phyloP scores from a whole-genome alignment of 2,888 invertebrate genomes.

The Dicyrtomina minuta region DNA sequence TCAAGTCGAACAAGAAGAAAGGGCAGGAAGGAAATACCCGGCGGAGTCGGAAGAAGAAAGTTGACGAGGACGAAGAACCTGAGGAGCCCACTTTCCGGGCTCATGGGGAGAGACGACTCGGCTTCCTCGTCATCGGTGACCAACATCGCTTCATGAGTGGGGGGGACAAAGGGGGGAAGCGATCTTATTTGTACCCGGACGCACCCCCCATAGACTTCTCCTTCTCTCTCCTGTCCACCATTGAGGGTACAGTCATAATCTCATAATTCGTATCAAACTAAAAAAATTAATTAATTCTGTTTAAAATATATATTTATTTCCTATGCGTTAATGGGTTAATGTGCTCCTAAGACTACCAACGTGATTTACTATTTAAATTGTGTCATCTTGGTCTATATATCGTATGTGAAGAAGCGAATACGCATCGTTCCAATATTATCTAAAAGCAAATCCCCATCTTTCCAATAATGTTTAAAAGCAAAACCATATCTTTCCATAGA shows the following conservation, averaged over 20 bases:
- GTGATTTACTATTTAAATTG: too few species aligned
- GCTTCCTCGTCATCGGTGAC: constrained; percentile 47
- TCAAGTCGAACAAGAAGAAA: constrained; percentile 2
- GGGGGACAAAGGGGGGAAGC: not conserved
- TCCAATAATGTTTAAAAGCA: too few species aligned
- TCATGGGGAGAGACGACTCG: constrained; percentile 44
- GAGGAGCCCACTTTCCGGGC: constrained; percentile 12
- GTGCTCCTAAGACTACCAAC: too few species aligned
- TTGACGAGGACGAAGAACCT: constrained; percentile 8
- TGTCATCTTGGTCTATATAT: too few species aligned
- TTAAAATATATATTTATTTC: too few species aligned
- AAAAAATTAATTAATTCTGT: too few species aligned
- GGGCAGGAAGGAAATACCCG: not conserved
- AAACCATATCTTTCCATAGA: too few species aligned
- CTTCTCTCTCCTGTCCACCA: constrained; percentile 49
- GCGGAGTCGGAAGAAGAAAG: constrained; percentile 5
- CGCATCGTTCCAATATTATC: too few species aligned
- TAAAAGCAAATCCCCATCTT: too few species aligned
- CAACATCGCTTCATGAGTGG: constrained; percentile 42
- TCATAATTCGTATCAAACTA: too few species aligned
- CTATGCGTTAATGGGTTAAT: too few species aligned
- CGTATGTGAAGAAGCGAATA: too few species aligned
- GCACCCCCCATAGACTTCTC: constrained; percentile 52
- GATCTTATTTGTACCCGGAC: constrained; percentile 41
- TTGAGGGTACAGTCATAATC: constrained; percentile 43